Conservation (phyloP, 2,797 vertebrate species). For the Lemur catta region DNA sequence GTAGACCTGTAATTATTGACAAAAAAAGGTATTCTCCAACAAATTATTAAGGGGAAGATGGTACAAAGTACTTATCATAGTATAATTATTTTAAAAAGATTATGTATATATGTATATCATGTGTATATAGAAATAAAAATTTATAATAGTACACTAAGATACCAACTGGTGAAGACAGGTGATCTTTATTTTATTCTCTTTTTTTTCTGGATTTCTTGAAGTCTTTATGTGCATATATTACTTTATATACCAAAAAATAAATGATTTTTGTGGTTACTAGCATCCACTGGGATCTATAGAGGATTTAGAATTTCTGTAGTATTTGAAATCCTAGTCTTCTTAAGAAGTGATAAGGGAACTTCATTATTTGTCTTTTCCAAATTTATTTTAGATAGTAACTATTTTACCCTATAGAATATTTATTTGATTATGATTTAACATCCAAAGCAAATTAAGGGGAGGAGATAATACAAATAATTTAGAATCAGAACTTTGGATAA, state of each 20-base stretch:
- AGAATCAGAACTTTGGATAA: not conserved
- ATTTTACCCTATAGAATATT: not conserved
- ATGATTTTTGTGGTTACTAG: not conserved
- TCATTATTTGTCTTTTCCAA: constrained; percentile 14
- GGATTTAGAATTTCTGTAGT: constrained; percentile 14
- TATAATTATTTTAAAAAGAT: not conserved
- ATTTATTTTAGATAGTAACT: constrained; percentile 18
- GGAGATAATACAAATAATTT: not conserved
- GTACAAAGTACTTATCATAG: not conserved
- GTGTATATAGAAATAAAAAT: not conserved
- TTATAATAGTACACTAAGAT: not conserved
- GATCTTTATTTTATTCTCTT: not conserved
- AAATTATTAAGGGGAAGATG: not conserved
- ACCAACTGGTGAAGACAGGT: not conserved
- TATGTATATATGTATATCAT: not conserved
- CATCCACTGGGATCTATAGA: not conserved
- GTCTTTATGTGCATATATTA: not conserved
- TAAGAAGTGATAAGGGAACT: not conserved
- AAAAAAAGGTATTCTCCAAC: not conserved
- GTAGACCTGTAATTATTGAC: not conserved
- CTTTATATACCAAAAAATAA: not conserved
- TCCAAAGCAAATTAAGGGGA: not conserved
- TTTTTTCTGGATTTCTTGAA: constrained; percentile 6
- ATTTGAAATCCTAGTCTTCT: not conserved
- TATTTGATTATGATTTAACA: constrained; percentile 17